Conservation (phyloP, 2,797 vertebrate genomes). For the Hyperoplus immaculatus region DNA sequence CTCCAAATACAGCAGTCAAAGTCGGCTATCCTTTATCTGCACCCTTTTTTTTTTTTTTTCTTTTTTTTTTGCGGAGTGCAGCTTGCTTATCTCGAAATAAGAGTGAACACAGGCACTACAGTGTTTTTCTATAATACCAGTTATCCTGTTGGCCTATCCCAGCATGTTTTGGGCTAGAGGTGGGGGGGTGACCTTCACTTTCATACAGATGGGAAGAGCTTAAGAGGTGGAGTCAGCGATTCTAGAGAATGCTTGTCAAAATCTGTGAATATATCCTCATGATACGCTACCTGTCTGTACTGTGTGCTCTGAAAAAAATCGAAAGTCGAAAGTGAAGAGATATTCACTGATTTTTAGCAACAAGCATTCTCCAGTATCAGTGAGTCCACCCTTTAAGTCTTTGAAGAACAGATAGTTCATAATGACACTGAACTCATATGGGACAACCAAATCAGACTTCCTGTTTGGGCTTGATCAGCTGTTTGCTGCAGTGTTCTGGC, state of each 20-base stretch:
- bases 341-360: too few relatives aligned
- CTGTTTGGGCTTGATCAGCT: not conserved
- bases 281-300: too few relatives aligned
- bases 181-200: not conserved
- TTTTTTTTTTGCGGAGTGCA: not conserved
- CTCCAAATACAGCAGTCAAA: not conserved
- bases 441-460: not conserved
- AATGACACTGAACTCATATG: not conserved
- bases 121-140: not conserved
- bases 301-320: too few relatives aligned
- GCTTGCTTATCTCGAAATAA: not conserved
- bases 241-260: too few relatives aligned
- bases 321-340: too few relatives aligned
- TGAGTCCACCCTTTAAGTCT: not conserved
- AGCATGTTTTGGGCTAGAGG: not conserved
- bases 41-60: not conserved
- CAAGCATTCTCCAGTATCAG: too few relatives aligned
- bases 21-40: not conserved
- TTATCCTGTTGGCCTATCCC: not conserved
- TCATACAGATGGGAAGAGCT: not conserved
- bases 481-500: not conserved
- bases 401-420: not conserved
- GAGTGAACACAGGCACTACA: not conserved
- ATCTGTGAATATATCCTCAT: too few relatives aligned
- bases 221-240: too few relatives aligned